Evolutionary conservation across 2,888 invertebrate genomes (phyloP).

Genomic region (Tholera decimalis): DNA sequence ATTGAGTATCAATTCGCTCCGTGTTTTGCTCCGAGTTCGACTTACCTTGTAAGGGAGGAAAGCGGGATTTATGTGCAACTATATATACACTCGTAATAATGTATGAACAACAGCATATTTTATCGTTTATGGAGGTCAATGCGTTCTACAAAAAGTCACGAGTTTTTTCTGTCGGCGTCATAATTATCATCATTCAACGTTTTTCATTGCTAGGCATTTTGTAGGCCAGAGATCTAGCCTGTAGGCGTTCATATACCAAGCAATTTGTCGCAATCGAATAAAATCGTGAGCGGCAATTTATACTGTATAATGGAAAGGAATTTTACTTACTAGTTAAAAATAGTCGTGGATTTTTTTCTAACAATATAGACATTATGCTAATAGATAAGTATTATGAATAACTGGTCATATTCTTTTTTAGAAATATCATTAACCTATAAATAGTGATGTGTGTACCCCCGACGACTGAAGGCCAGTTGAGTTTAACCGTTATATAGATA

Average conservation of each 20-base stretch:
- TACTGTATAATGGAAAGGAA: no score
- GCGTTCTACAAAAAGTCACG: slow-evolving; percentile 38
- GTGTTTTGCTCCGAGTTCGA: slow-evolving; percentile 57
- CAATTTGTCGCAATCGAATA: no score
- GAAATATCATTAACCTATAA: no score
- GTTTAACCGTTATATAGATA: no score
- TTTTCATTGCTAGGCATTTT: slow-evolving; percentile 7
- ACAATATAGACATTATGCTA: no score
- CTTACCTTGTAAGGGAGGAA: slow-evolving; percentile 57
- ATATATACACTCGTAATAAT: slow-evolving; percentile 41
- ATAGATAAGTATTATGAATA: no score
- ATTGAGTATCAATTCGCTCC: slow-evolving; percentile 55
- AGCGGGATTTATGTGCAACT: slow-evolving; percentile 52
- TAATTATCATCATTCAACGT: slow-evolving; percentile 21
- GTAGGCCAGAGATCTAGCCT: slow-evolving; percentile 17
- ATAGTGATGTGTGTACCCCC: no score
- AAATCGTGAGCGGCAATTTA: no score
- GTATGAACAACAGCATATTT: slow-evolving; percentile 55
- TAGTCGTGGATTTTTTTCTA: no score
- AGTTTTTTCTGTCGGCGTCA: slow-evolving; percentile 18
- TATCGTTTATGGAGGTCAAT: slow-evolving; percentile 50
- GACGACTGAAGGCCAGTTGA: no score
- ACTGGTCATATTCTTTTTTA: no score
- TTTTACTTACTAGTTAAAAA: no score
- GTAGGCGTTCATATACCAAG: not conserved